Evolutionary conservation across 2,797 vertebrate genomes (phyloP).

Genomic region (Myoxocephalus aenaeus): DNA sequence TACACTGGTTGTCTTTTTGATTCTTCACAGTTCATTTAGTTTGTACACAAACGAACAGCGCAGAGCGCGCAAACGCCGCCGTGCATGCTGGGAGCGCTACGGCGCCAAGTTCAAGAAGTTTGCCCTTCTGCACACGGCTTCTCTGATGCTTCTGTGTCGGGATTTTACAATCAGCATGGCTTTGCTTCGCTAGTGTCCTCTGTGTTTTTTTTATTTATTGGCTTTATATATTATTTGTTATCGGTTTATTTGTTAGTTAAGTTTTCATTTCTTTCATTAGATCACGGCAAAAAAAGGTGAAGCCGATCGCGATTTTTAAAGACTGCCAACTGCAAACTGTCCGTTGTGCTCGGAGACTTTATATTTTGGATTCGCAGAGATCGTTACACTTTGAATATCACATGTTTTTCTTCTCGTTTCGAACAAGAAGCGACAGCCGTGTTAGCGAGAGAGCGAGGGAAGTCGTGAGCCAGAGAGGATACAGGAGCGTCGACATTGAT

Average conservation of each 20-base stretch:
- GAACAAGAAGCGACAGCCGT: neutral
- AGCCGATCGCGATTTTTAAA: neutral
- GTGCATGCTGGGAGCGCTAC: too few species aligned
- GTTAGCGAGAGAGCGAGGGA: conserved; percentile 6
- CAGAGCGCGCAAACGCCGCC: too few species aligned
- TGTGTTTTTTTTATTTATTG: neutral
- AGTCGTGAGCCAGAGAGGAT: conserved; percentile 39
- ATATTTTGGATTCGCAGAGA: neutral
- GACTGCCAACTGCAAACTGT: neutral
- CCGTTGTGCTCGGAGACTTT: neutral
- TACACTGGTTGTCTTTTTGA: too few species aligned
- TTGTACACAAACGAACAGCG: too few species aligned
- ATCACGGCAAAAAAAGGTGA: neutral
- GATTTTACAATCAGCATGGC: too few species aligned
- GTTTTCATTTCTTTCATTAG: neutral
- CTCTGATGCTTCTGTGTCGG: too few species aligned
- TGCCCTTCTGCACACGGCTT: too few species aligned
- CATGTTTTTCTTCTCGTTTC: neutral
- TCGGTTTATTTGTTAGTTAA: neutral
- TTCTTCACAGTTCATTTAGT: too few species aligned
- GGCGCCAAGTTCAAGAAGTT: too few species aligned
- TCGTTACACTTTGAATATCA: neutral
- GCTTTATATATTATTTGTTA: too few species aligned
- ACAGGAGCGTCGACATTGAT: conserved; percentile 64
- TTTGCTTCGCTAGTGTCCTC: too few species aligned